A percentile compares a stretch with the other conserved stretches of the same genome.
These are phyloP conservation scores for Steinernema hermaphroditum DNA, from an alignment of 2,888 invertebrate genomes.

Conservation along the genomic window DNA sequence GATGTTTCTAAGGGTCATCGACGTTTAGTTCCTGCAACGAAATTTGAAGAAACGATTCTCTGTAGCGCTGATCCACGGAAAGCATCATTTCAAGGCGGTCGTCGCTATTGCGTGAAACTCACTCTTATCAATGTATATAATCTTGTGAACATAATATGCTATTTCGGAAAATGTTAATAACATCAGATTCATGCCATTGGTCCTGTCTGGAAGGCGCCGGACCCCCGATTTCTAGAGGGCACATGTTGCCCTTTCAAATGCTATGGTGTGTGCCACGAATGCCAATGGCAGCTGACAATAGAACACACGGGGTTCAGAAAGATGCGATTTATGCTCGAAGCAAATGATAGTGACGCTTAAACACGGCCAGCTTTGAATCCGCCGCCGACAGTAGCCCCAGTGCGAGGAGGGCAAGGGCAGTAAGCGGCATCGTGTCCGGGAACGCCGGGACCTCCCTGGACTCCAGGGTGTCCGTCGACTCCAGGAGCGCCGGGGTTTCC, in stretches of 20 bases:
- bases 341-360: not conserved
- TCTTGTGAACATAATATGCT: not conserved
- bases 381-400: slow-evolving; percentile 13
- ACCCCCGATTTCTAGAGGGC: too few relatives aligned
- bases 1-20: too few relatives aligned
- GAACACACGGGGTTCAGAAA: too few relatives aligned
- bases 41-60: slow-evolving; percentile 8
- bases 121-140: not conserved
- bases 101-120: not conserved
- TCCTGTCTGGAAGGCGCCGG: too few relatives aligned
- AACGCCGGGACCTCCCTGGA: slow-evolving; percentile 38
- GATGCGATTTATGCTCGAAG: too few relatives aligned
- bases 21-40: not conserved
- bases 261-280: too few relatives aligned
- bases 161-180: not conserved
- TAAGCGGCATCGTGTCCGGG: slow-evolving; percentile 35
- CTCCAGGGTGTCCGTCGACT: slow-evolving; percentile 44
- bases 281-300: too few relatives aligned
- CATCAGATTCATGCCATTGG: too few relatives aligned
- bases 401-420: slow-evolving; percentile 34
- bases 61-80: slow-evolving; percentile 1
- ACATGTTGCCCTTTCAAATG: too few relatives aligned
- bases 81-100: slow-evolving; percentile 17
- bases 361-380: too few relatives aligned
- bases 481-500: slow-evolving; percentile 38